phyloP scores from a whole-genome alignment of 1,140 invertebrate genomes.

The Leptinotarsa texana region DNA sequence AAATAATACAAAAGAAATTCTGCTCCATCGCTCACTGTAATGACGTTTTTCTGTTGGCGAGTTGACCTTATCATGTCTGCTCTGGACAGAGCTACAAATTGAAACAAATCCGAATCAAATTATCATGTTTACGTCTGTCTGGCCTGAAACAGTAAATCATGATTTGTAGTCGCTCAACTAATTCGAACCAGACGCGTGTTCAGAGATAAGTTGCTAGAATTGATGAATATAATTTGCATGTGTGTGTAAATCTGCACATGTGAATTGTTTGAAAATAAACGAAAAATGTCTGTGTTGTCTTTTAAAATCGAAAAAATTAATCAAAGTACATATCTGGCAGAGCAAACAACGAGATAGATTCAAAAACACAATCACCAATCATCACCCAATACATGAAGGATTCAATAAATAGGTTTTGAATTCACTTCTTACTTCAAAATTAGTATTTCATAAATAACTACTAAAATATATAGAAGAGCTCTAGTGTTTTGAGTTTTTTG shows the following conservation, averaged over 20 bases:
- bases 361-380: too few relatives aligned
- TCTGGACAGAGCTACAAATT: not conserved
- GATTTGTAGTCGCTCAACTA: slow-evolving; percentile 28
- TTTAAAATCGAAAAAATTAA: too few relatives aligned
- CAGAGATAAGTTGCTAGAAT: not conserved
- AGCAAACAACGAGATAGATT: too few relatives aligned
- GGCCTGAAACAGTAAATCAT: not conserved
- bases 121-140: slow-evolving; percentile 25
- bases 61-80: not conserved
- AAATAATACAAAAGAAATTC: too few relatives aligned
- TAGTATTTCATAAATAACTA: too few relatives aligned
- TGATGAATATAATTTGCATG: not conserved
- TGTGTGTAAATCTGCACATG: not conserved
- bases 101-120: slow-evolving; percentile 16
- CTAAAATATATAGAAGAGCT: too few relatives aligned
- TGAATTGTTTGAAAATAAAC: not conserved
- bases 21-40: not conserved
- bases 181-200: slow-evolving; percentile 32
- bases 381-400: too few relatives aligned
- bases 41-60: not conserved
- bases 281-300: too few relatives aligned
- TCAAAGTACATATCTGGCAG: too few relatives aligned
- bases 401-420: too few relatives aligned
- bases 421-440: too few relatives aligned
- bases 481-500: too few relatives aligned